Evolutionary conservation across 2,797 vertebrate species (phyloP).

Genomic region (Arctocebus calabarensis): DNA sequence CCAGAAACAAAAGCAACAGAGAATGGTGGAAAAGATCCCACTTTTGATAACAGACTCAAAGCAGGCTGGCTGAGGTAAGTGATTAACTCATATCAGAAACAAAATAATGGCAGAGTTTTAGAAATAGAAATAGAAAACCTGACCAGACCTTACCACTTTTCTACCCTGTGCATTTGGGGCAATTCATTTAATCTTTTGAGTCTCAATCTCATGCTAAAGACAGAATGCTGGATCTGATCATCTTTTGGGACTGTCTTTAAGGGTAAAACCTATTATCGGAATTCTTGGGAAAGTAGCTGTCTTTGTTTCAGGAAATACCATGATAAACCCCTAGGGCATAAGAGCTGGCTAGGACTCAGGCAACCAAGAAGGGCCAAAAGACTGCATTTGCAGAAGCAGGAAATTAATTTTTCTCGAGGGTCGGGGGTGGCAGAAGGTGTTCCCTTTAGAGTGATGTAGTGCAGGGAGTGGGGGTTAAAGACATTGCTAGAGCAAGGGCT

Average conservation of each 20-base stretch:
- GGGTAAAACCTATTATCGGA: conserved; percentile 18
- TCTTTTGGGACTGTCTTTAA: conserved; percentile 47
- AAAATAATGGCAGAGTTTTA: neutral
- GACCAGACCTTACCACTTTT: neutral
- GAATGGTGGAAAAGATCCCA: neutral
- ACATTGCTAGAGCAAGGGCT: neutral
- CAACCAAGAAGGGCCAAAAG: conserved; percentile 38
- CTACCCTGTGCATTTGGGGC: neutral
- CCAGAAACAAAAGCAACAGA: conserved; percentile 23
- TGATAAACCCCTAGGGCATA: conserved; percentile 31
- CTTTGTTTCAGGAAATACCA: conserved; percentile 69
- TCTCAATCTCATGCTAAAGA: neutral
- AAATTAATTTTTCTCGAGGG: conserved; percentile 61
- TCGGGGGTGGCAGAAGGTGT: neutral
- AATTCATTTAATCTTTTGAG: conserved; percentile 33
- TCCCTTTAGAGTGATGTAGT: neutral
- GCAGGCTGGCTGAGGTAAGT: neutral
- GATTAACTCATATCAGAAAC: conserved; percentile 42
- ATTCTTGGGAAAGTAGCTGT: conserved; percentile 57
- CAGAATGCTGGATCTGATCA: conserved; percentile 7
- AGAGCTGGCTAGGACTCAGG: conserved; percentile 40
- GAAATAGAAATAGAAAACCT: conserved; percentile 49
- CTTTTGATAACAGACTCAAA: neutral
- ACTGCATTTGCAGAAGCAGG: conserved; percentile 59
- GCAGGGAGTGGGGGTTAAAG: neutral